phyloP scores from a whole-genome alignment of 2,797 vertebrate species.

The Microctenopoma steveboyesi region DNA sequence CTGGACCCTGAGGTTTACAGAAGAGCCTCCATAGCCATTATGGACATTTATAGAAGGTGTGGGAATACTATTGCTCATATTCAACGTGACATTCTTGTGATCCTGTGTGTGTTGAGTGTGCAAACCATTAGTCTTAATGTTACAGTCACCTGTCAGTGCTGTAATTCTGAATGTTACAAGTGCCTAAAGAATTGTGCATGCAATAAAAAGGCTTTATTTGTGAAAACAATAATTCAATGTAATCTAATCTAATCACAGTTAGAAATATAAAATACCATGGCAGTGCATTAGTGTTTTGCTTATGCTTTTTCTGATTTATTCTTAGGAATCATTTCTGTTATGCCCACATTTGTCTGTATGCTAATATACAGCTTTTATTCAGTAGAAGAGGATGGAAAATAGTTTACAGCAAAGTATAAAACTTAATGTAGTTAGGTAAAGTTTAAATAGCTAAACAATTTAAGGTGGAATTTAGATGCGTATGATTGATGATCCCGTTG shows the following conservation, averaged over 20 bases:
- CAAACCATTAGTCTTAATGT: slow-evolving; percentile 61
- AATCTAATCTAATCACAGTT: slow-evolving; percentile 39
- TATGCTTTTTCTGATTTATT: slow-evolving; percentile 59
- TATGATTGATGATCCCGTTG: slow-evolving; percentile 33
- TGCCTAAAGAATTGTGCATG: slow-evolving; percentile 83
- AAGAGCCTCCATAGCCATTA: slow-evolving; percentile 30
- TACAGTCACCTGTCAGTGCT: slow-evolving; percentile 66
- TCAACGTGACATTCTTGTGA: slow-evolving; percentile 51
- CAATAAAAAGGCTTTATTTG: slow-evolving; percentile 70
- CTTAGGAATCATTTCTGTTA: slow-evolving; percentile 47
- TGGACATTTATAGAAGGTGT: slow-evolving; percentile 17
- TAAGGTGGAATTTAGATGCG: slow-evolving; percentile 47
- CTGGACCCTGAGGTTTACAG: slow-evolving; percentile 15
- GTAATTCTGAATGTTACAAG: slow-evolving; percentile 83
- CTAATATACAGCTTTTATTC: slow-evolving; percentile 48
- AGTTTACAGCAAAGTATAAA: slow-evolving; percentile 48
- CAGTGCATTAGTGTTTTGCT: slow-evolving; percentile 58
- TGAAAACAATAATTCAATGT: slow-evolving; percentile 47
- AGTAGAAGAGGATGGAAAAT: slow-evolving; percentile 35
- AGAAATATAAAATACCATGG: slow-evolving; percentile 48
- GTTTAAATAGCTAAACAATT: slow-evolving; percentile 48
- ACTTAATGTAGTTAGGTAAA: slow-evolving; percentile 55
- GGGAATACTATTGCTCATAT: slow-evolving; percentile 38
- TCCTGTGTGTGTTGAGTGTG: slow-evolving; percentile 47
- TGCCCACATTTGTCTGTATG: slow-evolving; percentile 44